Evolutionary conservation across 2,888 invertebrate species (phyloP).

Genomic region (Itoplectis maculator): DNA sequence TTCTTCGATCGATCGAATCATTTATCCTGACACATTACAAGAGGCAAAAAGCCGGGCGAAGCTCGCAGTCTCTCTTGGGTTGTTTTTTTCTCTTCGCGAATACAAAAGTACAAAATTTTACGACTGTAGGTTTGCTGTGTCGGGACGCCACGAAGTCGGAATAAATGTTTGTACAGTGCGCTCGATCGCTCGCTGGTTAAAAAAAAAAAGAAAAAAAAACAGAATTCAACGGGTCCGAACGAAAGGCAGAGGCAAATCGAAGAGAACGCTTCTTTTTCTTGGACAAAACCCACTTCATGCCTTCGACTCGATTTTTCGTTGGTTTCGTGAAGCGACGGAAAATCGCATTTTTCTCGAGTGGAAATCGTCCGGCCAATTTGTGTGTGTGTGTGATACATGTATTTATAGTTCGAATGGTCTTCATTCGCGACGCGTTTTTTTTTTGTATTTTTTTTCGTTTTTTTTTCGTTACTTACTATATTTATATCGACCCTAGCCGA

Average conservation of each 20-base stretch:
- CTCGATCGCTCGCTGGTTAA: slow-evolving; percentile 31
- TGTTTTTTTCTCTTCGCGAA: slow-evolving; percentile 38
- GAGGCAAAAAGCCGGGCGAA: slow-evolving; percentile 36
- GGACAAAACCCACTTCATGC: slow-evolving; percentile 37
- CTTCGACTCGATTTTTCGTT: slow-evolving; percentile 35
- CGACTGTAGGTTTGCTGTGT: slow-evolving; percentile 56
- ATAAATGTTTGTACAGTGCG: slow-evolving; percentile 54
- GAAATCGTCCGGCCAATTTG: slow-evolving; percentile 61
- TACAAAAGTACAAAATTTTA: slow-evolving; percentile 69
- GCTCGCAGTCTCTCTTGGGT: slow-evolving; percentile 1
- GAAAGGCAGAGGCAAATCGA: neutral
- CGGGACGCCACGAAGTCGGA: slow-evolving; percentile 59
- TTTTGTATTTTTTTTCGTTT: slow-evolving; percentile 2
- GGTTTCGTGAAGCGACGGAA: slow-evolving; percentile 58
- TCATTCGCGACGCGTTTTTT: slow-evolving; percentile 56
- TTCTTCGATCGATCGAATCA: slow-evolving; percentile 42
- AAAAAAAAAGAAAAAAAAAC: no score
- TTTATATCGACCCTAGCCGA: slow-evolving; percentile 56
- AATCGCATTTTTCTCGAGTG: slow-evolving; percentile 41
- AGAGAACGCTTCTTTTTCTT: slow-evolving; percentile 25
- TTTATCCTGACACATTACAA: slow-evolving; percentile 60
- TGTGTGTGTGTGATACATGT: slow-evolving; percentile 37
- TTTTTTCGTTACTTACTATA: slow-evolving; percentile 55
- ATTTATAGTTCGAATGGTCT: slow-evolving; percentile 47
- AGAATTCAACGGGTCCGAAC: neutral